Percentiles rank a stretch among this genome's conserved stretches.
These are phyloP conservation scores for Jordanella pulchra DNA, from an alignment of 2,797 vertebrate genomes.

Conservation along the genomic window DNA sequence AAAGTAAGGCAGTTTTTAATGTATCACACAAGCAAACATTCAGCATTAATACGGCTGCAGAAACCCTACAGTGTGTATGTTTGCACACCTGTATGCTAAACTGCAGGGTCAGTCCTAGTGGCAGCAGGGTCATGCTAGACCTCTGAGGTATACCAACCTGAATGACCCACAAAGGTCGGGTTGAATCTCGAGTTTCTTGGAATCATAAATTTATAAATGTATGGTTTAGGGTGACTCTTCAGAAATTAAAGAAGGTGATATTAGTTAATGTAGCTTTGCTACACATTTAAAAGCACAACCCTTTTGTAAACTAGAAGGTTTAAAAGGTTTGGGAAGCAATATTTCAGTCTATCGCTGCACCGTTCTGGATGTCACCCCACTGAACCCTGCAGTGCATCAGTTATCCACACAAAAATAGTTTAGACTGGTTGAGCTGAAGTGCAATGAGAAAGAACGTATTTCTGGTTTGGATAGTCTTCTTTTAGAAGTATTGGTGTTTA, in stretches of 20 bases:
- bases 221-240: neutral
- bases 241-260: neutral
- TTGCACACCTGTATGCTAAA: neutral
- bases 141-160: neutral
- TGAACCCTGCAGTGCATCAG: neutral
- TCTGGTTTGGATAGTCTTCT: neutral
- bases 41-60: neutral
- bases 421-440: neutral
- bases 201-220: neutral
- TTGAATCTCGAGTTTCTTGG: neutral
- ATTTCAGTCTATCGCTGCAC: neutral
- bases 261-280: neutral
- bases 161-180: neutral
- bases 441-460: neutral
- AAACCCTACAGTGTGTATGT: too few species aligned
- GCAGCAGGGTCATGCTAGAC: neutral
- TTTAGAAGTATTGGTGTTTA: neutral
- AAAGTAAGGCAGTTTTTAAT: too few species aligned
- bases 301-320: too few species aligned
- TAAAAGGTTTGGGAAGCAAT: too few species aligned
- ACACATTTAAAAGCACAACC: too few species aligned
- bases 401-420: neutral
- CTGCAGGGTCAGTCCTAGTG: neutral
- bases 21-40: too few species aligned
- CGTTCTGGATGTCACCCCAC: too few species aligned